Conservation (phyloP, 1,140 invertebrate species). For the Rhynchophorus ferrugineus region DNA sequence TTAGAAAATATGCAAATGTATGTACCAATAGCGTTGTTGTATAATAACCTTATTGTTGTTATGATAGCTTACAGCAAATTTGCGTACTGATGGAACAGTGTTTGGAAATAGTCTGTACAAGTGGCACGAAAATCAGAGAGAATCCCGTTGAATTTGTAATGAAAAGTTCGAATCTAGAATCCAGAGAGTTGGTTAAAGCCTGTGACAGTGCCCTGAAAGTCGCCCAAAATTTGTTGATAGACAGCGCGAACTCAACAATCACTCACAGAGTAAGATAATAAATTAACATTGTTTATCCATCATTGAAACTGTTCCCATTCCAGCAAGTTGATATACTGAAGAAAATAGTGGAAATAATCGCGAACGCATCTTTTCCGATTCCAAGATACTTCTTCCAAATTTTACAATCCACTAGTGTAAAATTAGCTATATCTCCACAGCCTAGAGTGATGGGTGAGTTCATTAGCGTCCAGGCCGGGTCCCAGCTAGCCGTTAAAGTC, state of each 20-base stretch:
- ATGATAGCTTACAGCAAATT: conserved; percentile 62
- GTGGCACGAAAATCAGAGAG: conserved; percentile 31
- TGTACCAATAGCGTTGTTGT: conserved; percentile 13
- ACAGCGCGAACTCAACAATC: conserved; percentile 36
- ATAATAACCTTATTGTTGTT: not conserved
- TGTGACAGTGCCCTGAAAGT: conserved; percentile 39
- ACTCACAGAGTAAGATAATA: conserved; percentile 40
- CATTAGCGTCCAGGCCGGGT: conserved; percentile 65
- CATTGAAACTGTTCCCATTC: conserved; percentile 22
- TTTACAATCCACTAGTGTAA: conserved; percentile 71
- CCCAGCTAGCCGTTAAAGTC: conserved; percentile 75
- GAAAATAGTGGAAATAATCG: conserved; percentile 57
- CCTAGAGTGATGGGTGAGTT: conserved; percentile 68
- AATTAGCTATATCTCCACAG: conserved; percentile 78
- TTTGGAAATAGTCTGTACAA: conserved; percentile 60
- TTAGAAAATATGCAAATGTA: conserved; percentile 68
- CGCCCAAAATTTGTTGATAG: conserved; percentile 32
- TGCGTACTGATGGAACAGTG: conserved; percentile 67
- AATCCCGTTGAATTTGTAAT: conserved; percentile 33
- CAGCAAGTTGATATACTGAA: conserved; percentile 65
- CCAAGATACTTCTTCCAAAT: conserved; percentile 86
- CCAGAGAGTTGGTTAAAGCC: conserved; percentile 36
- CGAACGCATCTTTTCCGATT: conserved; percentile 59
- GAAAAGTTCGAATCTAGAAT: conserved; percentile 36
- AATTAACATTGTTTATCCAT: conserved; percentile 4